Evolutionary conservation across 2,113 vertebrate species (phyloP).

Genomic region (Chaenocephalus aceratus): DNA sequence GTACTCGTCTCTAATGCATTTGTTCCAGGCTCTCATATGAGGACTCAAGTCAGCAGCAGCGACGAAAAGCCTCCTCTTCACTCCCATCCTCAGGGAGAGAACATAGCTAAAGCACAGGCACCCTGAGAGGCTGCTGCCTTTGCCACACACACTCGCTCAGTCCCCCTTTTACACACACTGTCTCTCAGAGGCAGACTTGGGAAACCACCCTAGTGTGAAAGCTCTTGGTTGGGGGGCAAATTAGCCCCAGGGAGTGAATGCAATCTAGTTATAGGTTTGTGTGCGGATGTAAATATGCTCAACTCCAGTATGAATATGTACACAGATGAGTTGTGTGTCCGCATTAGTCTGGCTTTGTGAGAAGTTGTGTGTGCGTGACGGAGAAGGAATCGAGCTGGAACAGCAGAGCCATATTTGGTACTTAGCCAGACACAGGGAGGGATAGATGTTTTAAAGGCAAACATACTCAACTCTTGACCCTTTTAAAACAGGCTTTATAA

Average conservation of each 20-base stretch:
- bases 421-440: slow-evolving; percentile 76
- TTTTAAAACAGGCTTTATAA: background rate
- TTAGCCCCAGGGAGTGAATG: slow-evolving; percentile 30
- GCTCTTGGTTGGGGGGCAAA: slow-evolving; percentile 47
- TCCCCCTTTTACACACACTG: slow-evolving; percentile 19
- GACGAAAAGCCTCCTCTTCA: slow-evolving; percentile 58
- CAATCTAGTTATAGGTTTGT: slow-evolving; percentile 38
- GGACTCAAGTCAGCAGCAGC: slow-evolving; percentile 47
- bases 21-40: slow-evolving; percentile 60
- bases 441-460: slow-evolving; percentile 84
- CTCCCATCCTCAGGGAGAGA: slow-evolving; percentile 51
- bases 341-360: slow-evolving; percentile 20
- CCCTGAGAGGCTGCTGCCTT: slow-evolving; percentile 40
- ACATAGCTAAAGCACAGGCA: slow-evolving; percentile 54
- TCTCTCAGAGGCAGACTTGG: slow-evolving; percentile 24
- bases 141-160: slow-evolving; percentile 19
- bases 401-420: slow-evolving; percentile 77
- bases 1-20: slow-evolving; percentile 63
- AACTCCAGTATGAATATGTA: slow-evolving; percentile 14
- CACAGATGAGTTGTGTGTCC: slow-evolving; percentile 23
- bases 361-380: slow-evolving; percentile 20
- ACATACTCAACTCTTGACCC: slow-evolving; percentile 83
- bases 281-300: slow-evolving; percentile 22
- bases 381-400: slow-evolving; percentile 73
- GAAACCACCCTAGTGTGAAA: slow-evolving; percentile 57